Evolutionary conservation across 2,113 vertebrate genomes (phyloP).

Genomic region (Trematomus loennbergii): DNA sequence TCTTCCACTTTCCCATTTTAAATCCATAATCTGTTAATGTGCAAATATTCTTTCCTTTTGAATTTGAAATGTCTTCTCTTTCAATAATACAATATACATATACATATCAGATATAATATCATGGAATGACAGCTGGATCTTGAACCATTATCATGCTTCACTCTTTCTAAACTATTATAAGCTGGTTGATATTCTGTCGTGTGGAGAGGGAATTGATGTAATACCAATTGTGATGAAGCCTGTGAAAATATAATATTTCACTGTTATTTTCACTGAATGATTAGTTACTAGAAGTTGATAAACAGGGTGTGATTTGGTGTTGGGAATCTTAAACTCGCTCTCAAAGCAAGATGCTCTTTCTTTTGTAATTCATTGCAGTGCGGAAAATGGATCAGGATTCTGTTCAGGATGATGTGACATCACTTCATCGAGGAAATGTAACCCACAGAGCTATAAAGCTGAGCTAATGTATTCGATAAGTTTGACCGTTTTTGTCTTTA

Average conservation of each 20-base stretch:
- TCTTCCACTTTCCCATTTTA: too few relatives aligned
- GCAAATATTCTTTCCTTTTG: too few relatives aligned
- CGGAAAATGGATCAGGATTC: conserved; percentile 45
- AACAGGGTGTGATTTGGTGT: conserved; percentile 23
- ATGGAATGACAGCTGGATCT: neutral
- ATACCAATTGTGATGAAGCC: conserved; percentile 27
- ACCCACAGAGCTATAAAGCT: neutral
- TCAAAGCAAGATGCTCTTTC: conserved; percentile 16
- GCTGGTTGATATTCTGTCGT: conserved; percentile 20
- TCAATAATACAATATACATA: too few relatives aligned
- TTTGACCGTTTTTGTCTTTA: neutral
- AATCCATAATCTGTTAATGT: too few relatives aligned
- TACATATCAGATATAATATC: neutral
- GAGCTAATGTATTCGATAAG: conserved; percentile 7
- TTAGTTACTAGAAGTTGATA: conserved; percentile 21
- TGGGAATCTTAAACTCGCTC: conserved; percentile 6
- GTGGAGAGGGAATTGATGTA: neutral
- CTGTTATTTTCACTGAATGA: conserved; percentile 24
- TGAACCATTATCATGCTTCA: neutral
- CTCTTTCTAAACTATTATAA: neutral
- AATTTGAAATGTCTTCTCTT: too few relatives aligned
- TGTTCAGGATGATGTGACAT: conserved; percentile 9
- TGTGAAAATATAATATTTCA: conserved; percentile 11
- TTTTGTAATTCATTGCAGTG: conserved; percentile 42
- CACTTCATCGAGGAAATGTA: conserved; percentile 34